These are phyloP conservation scores for Drosophila ercepeae DNA, from an alignment of 1,140 invertebrate species.

Conservation along the genomic window DNA sequence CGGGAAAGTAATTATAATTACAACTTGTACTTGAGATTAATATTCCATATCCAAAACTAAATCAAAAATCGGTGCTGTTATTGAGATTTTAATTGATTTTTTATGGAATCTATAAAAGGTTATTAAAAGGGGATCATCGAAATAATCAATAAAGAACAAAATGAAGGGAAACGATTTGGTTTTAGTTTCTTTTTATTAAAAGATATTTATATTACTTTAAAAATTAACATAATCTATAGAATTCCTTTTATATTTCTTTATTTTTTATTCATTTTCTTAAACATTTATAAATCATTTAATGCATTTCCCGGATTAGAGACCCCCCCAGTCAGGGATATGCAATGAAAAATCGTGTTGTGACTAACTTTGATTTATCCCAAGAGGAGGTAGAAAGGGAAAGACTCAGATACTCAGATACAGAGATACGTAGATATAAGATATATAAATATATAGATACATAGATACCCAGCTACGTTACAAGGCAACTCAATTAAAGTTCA, in stretches of 20 bases:
- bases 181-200: too few species aligned
- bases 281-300: background rate
- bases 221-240: too few species aligned
- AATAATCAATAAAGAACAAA: too few species aligned
- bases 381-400: background rate
- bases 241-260: too few species aligned
- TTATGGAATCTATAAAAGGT: too few species aligned
- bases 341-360: slow-evolving; percentile 10
- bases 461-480: background rate
- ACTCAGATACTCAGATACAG: background rate
- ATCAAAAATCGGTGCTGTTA: background rate
- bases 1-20: slow-evolving; percentile 9
- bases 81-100: too few species aligned
- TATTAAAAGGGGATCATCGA: too few species aligned
- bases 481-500: slow-evolving; percentile 38
- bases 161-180: too few species aligned
- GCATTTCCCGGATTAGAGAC: slow-evolving; percentile 15
- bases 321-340: background rate
- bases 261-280: too few species aligned
- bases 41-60: background rate
- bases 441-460: too few species aligned
- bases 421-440: background rate
- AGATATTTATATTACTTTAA: too few species aligned
- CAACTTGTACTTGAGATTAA: background rate
- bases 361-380: slow-evolving; percentile 19